A percentile compares a stretch with the other conserved stretches of the same genome.
phyloP scores from a whole-genome alignment of 2,888 invertebrate genomes.

The Drosophila suboccidentalis region DNA sequence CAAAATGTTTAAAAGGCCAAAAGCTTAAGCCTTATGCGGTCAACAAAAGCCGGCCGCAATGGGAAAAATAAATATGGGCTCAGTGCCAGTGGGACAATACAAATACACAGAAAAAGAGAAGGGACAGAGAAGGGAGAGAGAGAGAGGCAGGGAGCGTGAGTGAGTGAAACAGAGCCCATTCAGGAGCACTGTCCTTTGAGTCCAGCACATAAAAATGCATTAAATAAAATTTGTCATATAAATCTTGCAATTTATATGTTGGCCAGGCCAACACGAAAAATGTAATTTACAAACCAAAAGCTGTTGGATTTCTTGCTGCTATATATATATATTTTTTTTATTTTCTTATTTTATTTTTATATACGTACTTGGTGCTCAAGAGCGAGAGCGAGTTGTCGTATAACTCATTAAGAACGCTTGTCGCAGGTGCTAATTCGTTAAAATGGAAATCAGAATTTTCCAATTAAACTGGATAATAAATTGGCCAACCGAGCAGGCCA shows the following conservation, averaged over 20 bases:
- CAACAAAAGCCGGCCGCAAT: conserved; percentile 75
- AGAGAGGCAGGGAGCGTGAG: background rate
- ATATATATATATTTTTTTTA: conserved; percentile 13
- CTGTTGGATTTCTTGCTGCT: conserved; percentile 52
- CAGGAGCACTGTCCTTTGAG: conserved; percentile 47
- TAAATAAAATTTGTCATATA: conserved; percentile 81
- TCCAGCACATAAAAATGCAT: conserved; percentile 75
- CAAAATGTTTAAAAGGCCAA: conserved; percentile 78
- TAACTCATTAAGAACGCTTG: conserved; percentile 78
- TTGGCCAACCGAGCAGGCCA: conserved; percentile 64
- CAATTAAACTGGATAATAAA: conserved; percentile 81
- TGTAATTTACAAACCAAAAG: conserved; percentile 76
- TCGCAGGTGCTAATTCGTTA: conserved; percentile 81
- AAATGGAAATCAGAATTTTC: conserved; percentile 82
- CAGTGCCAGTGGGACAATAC: conserved; percentile 29
- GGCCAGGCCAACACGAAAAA: conserved; percentile 64
- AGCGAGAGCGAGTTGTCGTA: conserved; percentile 66
- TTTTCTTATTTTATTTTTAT: conserved; percentile 23
- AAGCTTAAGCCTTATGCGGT: conserved; percentile 76
- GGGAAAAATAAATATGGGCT: conserved; percentile 75
- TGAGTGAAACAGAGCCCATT: conserved; percentile 18
- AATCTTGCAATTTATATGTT: conserved; percentile 82
- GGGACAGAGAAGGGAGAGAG: too few relatives aligned
- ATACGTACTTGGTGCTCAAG: conserved; percentile 41
- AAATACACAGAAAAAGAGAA: background rate